phyloP scores from a whole-genome alignment of 2,797 vertebrate species.

The Myiothlypis chrysogaster region DNA sequence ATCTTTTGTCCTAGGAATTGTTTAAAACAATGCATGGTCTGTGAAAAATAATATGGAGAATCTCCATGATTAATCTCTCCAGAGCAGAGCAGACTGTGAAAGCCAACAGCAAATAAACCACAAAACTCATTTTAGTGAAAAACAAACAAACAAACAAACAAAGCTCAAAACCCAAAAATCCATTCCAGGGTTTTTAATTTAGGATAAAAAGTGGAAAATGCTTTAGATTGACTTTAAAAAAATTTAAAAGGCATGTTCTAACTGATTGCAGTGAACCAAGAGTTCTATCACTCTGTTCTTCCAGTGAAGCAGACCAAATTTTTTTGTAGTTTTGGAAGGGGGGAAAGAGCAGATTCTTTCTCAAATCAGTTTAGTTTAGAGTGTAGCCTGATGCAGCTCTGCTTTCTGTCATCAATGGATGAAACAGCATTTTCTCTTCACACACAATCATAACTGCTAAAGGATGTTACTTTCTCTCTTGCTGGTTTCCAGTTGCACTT shows the following conservation, averaged over 20 bases:
- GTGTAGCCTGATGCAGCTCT: not conserved
- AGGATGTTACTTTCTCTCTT: not conserved
- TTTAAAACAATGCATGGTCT: conserved; percentile 5
- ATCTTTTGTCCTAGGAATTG: not conserved
- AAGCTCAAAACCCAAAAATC: not conserved
- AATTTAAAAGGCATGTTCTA: not conserved
- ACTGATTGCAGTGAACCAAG: not conserved
- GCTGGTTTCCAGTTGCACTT: not conserved
- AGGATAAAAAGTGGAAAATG: not conserved
- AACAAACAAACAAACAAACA: not conserved
- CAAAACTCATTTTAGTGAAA: not conserved
- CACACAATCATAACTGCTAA: not conserved
- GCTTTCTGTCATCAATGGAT: not conserved
- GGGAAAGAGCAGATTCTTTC: not conserved
- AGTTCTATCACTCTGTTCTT: not conserved
- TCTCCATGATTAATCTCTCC: not conserved
- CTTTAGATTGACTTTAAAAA: not conserved
- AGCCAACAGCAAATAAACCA: not conserved
- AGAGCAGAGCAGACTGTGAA: not conserved
- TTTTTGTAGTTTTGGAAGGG: not conserved
- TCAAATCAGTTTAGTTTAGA: not conserved
- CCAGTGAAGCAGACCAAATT: not conserved
- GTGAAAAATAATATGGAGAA: conserved; percentile 47
- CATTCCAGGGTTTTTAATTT: not conserved
- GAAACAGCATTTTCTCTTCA: not conserved